Base-by-base conservation (phyloP, 2,113 vertebrate species). In the Ia io region DNA sequence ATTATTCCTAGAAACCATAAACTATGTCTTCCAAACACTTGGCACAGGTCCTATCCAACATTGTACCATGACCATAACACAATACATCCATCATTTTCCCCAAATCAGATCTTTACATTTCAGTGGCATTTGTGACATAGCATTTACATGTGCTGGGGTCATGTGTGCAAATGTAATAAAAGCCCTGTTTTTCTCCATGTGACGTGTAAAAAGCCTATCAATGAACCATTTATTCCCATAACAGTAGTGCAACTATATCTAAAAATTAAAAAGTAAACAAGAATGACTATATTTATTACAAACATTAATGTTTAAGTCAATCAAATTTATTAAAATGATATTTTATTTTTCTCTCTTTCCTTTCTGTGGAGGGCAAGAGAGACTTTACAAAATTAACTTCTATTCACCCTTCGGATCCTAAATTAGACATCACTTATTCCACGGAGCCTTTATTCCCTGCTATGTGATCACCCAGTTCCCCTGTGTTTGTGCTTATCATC, bases 241-340 rank as follows among this genome's bases (percentile, higher is more conserved):
- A 88, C 12, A 71, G 59, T 92, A 56, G 5, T 84, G 11, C 4
- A 91, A 89, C 35, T 82, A 35, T 82, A 71, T 67, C 20, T n/a
- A 73, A 84, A 88, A 40, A 35, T 71, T 63, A 20, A 0, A 56
- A 23, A 92, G 59, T 44, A 49, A 49, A 49, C 18, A 93, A 71
- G 11, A 83, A 86, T 83, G 16, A 3, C 53, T 90, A 67, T 44
- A 14, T 73, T 73, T 90, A 77, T 35, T 61, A 84, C 7, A 80
- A 84, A 95, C 70, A 79, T 80, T 65, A 94, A 78, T 77, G 70
- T 59, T 83, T 93, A 84, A 92, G 17, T 73, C 47, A 89, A 63
- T 37, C 71, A 30, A 91, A 77, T 76, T 94, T 94, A 74, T 71
- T 76, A 42, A 93, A 93, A 82, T 11, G 23, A 61, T 1, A 40